Percentiles rank a stretch among this genome's conserved stretches.
phyloP scores from a whole-genome alignment of 2,113 vertebrate genomes.

The Myodes glareolus region DNA sequence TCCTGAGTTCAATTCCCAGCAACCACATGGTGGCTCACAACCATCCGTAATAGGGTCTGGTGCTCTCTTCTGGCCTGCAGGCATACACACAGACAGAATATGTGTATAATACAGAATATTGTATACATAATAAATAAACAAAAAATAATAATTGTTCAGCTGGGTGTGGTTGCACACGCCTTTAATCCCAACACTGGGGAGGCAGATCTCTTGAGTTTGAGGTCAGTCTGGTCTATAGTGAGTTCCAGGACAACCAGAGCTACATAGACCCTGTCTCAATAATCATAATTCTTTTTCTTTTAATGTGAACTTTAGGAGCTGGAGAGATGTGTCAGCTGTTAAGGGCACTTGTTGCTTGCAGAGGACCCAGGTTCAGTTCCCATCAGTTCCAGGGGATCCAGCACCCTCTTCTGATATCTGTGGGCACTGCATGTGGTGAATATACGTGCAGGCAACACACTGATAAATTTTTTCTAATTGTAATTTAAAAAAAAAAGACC shows the following conservation, averaged over 20 bases:
- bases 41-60: no score
- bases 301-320: background rate
- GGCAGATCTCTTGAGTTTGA: background rate
- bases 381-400: background rate
- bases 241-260: background rate
- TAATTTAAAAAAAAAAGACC: background rate
- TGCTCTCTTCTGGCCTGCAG: no score
- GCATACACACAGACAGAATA: no score
- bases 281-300: background rate
- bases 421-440: background rate
- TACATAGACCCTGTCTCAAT: background rate
- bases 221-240: background rate
- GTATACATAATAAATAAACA: no score
- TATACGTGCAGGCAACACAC: background rate
- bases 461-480: background rate
- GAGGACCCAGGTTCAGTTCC: background rate
- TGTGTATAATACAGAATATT: no score
- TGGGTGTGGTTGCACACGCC: background rate
- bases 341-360: background rate
- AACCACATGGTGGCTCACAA: no score
- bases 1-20: no score
- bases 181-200: background rate
- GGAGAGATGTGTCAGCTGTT: background rate
- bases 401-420: background rate
- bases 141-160: background rate